Percentiles rank a stretch among this genome's conserved stretches.
Evolutionary conservation across 2,113 vertebrate species (phyloP).

Genomic region (Phrynosoma blainvillii): DNA sequence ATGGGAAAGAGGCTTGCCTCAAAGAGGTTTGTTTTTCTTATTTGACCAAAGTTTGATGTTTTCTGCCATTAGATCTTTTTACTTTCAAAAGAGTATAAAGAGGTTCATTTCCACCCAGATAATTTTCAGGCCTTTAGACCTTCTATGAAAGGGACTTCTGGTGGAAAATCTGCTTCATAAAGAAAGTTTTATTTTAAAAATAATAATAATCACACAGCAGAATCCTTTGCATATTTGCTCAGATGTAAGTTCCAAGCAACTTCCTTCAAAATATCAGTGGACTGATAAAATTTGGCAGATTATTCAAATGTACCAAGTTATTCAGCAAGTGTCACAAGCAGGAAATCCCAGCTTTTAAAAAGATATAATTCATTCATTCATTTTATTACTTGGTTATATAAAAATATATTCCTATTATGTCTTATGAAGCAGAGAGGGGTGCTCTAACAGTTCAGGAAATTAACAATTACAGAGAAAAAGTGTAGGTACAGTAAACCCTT

Average conservation of each 20-base stretch:
- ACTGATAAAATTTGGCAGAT: neutral
- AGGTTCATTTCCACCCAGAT: constrained; percentile 50
- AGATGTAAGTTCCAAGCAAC: neutral
- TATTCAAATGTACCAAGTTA: neutral
- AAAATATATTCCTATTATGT: too few relatives aligned
- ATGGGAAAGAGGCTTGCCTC: constrained; percentile 72
- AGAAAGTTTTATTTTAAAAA: constrained; percentile 25
- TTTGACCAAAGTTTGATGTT: constrained; percentile 68
- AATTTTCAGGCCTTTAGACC: constrained; percentile 34
- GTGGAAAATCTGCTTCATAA: constrained; percentile 33
- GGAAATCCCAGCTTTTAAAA: neutral
- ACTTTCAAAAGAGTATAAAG: constrained; percentile 16
- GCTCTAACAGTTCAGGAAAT: too few relatives aligned
- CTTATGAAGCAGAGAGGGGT: too few relatives aligned
- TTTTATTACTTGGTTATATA: neutral
- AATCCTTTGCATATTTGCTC: neutral
- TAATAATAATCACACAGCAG: neutral
- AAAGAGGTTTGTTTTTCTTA: constrained; percentile 71
- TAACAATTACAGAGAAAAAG: too few relatives aligned
- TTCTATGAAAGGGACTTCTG: neutral
- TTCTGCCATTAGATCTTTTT: constrained; percentile 58
- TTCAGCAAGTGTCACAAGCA: neutral
- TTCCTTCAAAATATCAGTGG: neutral
- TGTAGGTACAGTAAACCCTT: too few relatives aligned
- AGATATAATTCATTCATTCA: neutral